phyloP scores from a whole-genome alignment of 2,888 invertebrate species.

The Tineola bisselliella region DNA sequence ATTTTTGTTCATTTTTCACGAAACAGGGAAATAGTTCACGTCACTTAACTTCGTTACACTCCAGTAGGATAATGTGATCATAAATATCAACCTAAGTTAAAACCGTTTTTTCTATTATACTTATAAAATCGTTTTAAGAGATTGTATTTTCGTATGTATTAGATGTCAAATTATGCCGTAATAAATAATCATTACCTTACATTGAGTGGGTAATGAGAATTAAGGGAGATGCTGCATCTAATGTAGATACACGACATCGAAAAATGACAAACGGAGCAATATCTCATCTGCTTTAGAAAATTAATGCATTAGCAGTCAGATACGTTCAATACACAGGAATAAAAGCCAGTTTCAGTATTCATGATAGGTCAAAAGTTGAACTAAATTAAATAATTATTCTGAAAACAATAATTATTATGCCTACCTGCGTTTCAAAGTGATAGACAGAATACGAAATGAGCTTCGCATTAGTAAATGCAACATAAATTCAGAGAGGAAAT shows the following conservation, averaged over 20 bases:
- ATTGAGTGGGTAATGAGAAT: not conserved
- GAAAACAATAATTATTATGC: not conserved
- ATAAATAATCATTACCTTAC: too few species aligned
- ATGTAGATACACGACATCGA: not conserved
- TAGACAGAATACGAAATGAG: constrained; percentile 13
- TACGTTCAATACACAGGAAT: too few species aligned
- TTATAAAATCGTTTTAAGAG: not conserved
- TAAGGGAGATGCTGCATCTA: not conserved
- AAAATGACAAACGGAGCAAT: constrained; percentile 15
- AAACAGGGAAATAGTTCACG: constrained; percentile 18
- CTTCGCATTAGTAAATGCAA: constrained; percentile 2
- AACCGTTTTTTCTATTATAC: constrained; percentile 17
- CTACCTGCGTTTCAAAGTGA: constrained; percentile 5
- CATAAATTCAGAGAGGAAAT: constrained; percentile 11
- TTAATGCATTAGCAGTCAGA: too few species aligned
- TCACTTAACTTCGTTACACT: constrained; percentile 19
- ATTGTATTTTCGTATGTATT: too few species aligned
- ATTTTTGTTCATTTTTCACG: constrained; percentile 16
- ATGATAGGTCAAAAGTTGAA: too few species aligned
- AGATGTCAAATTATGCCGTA: too few species aligned
- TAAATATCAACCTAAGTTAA: constrained; percentile 19
- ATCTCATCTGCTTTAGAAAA: not conserved
- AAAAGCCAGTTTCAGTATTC: too few species aligned
- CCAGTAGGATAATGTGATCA: constrained; percentile 18
- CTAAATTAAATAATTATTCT: not conserved